phyloP scores from a whole-genome alignment of 2,113 vertebrate species.

The Macquaria australasica region DNA sequence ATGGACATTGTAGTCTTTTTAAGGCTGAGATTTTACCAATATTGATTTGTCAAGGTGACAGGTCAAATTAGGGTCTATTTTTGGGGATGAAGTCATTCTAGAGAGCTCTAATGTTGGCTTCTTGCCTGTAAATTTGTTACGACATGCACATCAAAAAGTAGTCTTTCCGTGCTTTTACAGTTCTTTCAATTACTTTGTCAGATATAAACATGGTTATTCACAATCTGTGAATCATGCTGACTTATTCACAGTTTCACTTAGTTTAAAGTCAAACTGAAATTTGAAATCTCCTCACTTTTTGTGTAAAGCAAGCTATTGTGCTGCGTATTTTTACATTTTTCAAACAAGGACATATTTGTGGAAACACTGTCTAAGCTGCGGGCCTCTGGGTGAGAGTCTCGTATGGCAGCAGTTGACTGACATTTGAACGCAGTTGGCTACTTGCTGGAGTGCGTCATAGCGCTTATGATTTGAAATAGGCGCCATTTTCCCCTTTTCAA shows the following conservation, averaged over 20 bases:
- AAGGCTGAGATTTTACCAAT: conserved; percentile 30
- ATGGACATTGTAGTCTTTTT: conserved; percentile 19
- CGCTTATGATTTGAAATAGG: neutral
- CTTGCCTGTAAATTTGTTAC: neutral
- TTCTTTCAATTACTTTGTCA: neutral
- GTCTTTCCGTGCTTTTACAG: neutral
- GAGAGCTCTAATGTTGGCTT: neutral
- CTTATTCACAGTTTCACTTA: neutral
- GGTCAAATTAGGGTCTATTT: conserved; percentile 40
- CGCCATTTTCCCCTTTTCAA: neutral
- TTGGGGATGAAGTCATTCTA: conserved; percentile 14
- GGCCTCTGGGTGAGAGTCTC: neutral
- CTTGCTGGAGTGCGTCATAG: no score
- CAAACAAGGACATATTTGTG: neutral
- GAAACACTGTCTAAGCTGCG: no score
- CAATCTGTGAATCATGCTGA: neutral
- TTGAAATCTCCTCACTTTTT: neutral
- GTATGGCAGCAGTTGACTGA: neutral
- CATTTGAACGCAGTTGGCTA: neutral
- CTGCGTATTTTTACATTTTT: neutral
- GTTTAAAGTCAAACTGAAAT: neutral
- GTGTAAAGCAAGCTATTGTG: neutral
- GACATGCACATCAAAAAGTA: neutral
- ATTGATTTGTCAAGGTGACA: conserved; percentile 49
- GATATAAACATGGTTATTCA: neutral